Evolutionary conservation across 1,140 invertebrate genomes (phyloP).

Genomic region (Drosophila auraria): DNA sequence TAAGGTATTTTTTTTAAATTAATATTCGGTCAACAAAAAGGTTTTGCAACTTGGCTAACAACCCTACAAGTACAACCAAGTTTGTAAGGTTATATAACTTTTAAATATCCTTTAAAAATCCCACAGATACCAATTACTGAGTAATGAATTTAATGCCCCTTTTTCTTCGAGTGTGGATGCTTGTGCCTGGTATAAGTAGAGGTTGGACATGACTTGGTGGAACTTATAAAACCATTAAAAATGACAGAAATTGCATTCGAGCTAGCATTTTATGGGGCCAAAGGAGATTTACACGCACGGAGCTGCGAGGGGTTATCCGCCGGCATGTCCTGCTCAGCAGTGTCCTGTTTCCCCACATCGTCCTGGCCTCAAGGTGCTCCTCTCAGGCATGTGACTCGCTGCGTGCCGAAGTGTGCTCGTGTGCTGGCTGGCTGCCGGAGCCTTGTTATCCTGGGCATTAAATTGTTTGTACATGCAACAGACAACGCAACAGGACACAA

Average conservation of each 20-base stretch:
- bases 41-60: background rate
- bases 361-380: slow-evolving; percentile 29
- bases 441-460: slow-evolving; percentile 74
- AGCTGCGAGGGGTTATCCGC: slow-evolving; percentile 18
- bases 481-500: slow-evolving; percentile 44
- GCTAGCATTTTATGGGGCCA: slow-evolving; percentile 45
- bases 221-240: slow-evolving; percentile 78
- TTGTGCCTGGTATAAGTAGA: slow-evolving; percentile 8
- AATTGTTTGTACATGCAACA: slow-evolving; percentile 70
- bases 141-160: too few species aligned
- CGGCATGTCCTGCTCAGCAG: slow-evolving; percentile 20
- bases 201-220: slow-evolving; percentile 42
- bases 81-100: too few species aligned
- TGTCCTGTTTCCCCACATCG: slow-evolving; percentile 5
- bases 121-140: background rate
- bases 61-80: background rate
- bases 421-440: slow-evolving; percentile 6
- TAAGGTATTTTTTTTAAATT: too few species aligned
- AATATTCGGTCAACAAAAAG: too few species aligned
- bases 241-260: slow-evolving; percentile 74
- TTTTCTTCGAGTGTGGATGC: background rate
- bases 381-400: slow-evolving; percentile 42
- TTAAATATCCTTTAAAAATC: too few species aligned
- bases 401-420: slow-evolving; percentile 40
- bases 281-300: slow-evolving; percentile 30